Base-by-base conservation (phyloP, 2,113 vertebrate genomes). In the Leucosticte australis region DNA sequence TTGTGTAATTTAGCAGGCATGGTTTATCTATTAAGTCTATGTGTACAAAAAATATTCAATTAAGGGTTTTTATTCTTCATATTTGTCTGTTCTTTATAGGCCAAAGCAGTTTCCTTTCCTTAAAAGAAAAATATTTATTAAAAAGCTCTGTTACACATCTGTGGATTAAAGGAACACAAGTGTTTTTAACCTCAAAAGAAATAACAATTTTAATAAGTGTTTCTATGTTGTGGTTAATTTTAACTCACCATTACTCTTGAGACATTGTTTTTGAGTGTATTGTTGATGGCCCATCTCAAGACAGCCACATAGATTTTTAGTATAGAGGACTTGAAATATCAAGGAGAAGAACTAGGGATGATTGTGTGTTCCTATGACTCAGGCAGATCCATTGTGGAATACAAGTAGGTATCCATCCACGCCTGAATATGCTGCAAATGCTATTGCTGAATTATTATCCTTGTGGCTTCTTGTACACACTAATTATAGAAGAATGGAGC, bases 221-320 rank as follows among this genome's bases (percentile, higher is more conserved):
- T 59, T 67, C 8, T 21, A 6, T 1, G 0, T 39, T 80, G 47
- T 1, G 2, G 12, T 42, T 35, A 2, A 23, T 71, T 80, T 75
- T 67, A 76, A 56, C 7, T n/a, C 9, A 24, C 9, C 2, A 7
- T 62, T 70, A 37, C 26, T 42, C 22, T 28, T 50, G 31, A 55
- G 28, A 56, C 8, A n/a, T 8, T 35, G 14, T 23, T 33, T 6
- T 64, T 47, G 7, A 33, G 13, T 5, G 17, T 22, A 13, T 20
- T 52, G 19, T 11, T 67, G 52, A 70, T 30, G 18, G 21, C 35
- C 30, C 8, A 28, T 37, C 23, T 50, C 42, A 62, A 47, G 37
- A 27, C 7, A 41, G 6, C 5, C 24, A 39, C 31, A 11, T 4
- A 55, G 37, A 74, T 15, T 7, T 6, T 60, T 19, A 17, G 5